A percentile compares a stretch with the other conserved stretches of the same genome.
phyloP scores from a whole-genome alignment of 2,113 vertebrate species.

The Stegostoma tigrinum region DNA sequence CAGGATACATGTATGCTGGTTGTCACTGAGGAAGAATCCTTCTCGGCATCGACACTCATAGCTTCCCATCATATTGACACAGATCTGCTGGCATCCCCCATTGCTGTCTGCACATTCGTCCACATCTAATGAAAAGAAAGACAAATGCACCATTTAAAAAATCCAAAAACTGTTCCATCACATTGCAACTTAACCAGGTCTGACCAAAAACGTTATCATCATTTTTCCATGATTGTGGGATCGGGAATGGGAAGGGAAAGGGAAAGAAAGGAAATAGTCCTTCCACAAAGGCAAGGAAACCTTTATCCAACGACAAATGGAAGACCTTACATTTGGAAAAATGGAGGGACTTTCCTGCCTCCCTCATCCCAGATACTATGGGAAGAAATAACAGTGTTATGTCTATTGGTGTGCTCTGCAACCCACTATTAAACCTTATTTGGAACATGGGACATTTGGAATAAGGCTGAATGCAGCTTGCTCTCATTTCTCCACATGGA shows the following conservation, averaged over 20 bases:
- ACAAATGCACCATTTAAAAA: background rate
- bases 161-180: background rate
- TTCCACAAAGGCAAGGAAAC: background rate
- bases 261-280: background rate
- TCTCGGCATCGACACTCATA: constrained; percentile 93
- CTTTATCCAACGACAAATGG: background rate
- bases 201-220: background rate
- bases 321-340: background rate
- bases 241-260: background rate
- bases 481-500: background rate
- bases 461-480: background rate
- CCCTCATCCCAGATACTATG: background rate
- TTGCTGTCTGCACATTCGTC: constrained; percentile 92
- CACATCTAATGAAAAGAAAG: constrained; percentile 65
- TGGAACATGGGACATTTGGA: background rate
- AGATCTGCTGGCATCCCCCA: constrained; percentile 92
- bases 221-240: background rate
- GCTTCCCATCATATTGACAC: constrained; percentile 98
- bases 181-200: background rate
- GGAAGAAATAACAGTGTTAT: background rate
- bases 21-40: constrained; percentile 96
- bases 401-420: background rate
- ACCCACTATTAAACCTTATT: background rate
- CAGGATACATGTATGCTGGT: constrained; percentile 98
- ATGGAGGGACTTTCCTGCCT: background rate